Evolutionary conservation across 2,888 invertebrate species (phyloP).

Genomic region (Conistra vaccinii): DNA sequence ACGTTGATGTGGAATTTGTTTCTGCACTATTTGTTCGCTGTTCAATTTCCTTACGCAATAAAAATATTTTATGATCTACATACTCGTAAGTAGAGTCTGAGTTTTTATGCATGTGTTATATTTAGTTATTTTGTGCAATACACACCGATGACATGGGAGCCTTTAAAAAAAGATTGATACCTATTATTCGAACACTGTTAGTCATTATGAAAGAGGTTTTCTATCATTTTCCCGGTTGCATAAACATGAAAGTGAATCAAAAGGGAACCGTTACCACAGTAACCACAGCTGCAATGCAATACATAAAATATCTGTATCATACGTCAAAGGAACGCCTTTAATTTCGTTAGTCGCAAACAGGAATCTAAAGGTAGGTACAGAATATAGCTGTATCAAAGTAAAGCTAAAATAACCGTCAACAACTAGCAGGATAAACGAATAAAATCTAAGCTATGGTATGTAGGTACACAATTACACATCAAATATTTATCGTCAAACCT

Average conservation of each 20-base stretch:
- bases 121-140: neutral
- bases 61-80: too few species aligned
- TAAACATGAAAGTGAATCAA: neutral
- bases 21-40: too few species aligned
- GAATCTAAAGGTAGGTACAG: neutral
- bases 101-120: neutral
- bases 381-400: too few species aligned
- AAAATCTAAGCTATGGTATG: neutral
- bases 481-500: neutral
- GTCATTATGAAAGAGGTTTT: neutral
- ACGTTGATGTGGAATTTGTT: neutral
- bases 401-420: too few species aligned
- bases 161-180: neutral
- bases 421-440: neutral
- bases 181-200: neutral
- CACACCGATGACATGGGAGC: neutral
- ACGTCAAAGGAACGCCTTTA: neutral
- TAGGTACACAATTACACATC: neutral
- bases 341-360: neutral
- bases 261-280: neutral
- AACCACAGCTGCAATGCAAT: neutral
- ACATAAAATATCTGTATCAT: too few species aligned
- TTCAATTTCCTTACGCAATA: too few species aligned
- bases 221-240: neutral
- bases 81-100: too few species aligned